Conservation (phyloP, 2,113 vertebrate species). For the Aspiorhynchus laticeps region DNA sequence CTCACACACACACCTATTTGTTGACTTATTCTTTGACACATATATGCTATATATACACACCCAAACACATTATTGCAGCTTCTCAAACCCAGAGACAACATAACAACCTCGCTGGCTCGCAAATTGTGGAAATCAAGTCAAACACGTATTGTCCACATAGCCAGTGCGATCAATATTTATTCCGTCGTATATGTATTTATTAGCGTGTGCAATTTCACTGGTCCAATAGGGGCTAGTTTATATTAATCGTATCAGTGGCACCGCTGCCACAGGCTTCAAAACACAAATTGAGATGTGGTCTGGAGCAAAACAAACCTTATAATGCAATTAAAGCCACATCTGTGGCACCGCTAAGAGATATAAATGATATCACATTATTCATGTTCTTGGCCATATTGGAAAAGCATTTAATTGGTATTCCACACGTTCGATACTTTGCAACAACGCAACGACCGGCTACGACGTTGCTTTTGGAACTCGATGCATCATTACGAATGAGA, state of each 20-base stretch:
- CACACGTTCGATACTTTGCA: conserved; percentile 60
- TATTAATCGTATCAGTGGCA: conserved; percentile 67
- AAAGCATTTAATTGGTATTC: conserved; percentile 64
- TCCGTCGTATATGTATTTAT: conserved; percentile 67
- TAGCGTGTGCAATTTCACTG: conserved; percentile 63
- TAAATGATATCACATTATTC: conserved; percentile 64
- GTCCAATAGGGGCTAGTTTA: conserved; percentile 61
- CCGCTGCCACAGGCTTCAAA: conserved; percentile 62
- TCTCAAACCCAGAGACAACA: conserved; percentile 22
- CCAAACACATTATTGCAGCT: conserved; percentile 21
- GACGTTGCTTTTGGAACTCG: conserved; percentile 51
- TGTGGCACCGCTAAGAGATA: conserved; percentile 57
- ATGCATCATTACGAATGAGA: conserved; percentile 37
- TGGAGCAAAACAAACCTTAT: conserved; percentile 65
- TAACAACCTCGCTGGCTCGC: conserved; percentile 23
- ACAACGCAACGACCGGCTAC: conserved; percentile 39
- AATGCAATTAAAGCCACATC: conserved; percentile 63
- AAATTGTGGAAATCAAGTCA: conserved; percentile 65
- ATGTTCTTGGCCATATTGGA: conserved; percentile 64
- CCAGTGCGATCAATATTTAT: conserved; percentile 67
- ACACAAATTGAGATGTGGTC: conserved; percentile 65
- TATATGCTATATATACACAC: conserved; percentile 31
- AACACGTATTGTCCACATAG: conserved; percentile 60
- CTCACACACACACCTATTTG: conserved; percentile 11
- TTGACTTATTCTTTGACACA: conserved; percentile 27